phyloP scores from a whole-genome alignment of 2,888 invertebrate species.

The Thecophora atra region DNA sequence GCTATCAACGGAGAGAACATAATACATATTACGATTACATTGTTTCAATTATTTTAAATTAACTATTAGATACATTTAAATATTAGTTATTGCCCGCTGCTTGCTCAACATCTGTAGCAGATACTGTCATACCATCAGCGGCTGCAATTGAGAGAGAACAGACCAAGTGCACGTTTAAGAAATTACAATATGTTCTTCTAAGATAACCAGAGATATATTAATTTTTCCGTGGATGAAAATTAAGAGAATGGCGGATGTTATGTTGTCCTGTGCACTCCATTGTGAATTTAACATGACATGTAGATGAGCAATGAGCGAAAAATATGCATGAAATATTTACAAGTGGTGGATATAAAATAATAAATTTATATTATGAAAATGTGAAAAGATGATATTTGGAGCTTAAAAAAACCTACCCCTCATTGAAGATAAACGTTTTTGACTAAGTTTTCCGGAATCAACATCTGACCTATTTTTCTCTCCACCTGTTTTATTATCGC shows the following conservation, averaged over 20 bases:
- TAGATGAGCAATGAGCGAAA: slow-evolving; percentile 24
- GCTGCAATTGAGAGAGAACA: slow-evolving; percentile 34
- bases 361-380: not conserved
- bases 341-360: slow-evolving; percentile 6
- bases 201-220: slow-evolving; percentile 27
- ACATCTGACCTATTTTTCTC: slow-evolving; percentile 27
- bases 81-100: slow-evolving; percentile 25
- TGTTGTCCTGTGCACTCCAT: slow-evolving; percentile 32
- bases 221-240: slow-evolving; percentile 30
- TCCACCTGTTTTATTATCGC: slow-evolving; percentile 35
- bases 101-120: slow-evolving; percentile 25
- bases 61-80: slow-evolving; percentile 4
- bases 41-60: slow-evolving; percentile 11
- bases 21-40: slow-evolving; percentile 16
- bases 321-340: slow-evolving; percentile 26
- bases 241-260: slow-evolving; percentile 31
- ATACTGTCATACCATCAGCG: slow-evolving; percentile 8
- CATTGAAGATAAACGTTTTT: slow-evolving; percentile 54
- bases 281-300: slow-evolving; percentile 8
- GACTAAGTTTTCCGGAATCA: slow-evolving; percentile 39
- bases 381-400: not conserved
- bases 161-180: slow-evolving; percentile 26
- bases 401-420: slow-evolving; percentile 53
- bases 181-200: slow-evolving; percentile 16
- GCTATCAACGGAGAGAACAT: slow-evolving; percentile 19